phyloP scores from a whole-genome alignment of 2,797 vertebrate species.

The Otus scops region DNA sequence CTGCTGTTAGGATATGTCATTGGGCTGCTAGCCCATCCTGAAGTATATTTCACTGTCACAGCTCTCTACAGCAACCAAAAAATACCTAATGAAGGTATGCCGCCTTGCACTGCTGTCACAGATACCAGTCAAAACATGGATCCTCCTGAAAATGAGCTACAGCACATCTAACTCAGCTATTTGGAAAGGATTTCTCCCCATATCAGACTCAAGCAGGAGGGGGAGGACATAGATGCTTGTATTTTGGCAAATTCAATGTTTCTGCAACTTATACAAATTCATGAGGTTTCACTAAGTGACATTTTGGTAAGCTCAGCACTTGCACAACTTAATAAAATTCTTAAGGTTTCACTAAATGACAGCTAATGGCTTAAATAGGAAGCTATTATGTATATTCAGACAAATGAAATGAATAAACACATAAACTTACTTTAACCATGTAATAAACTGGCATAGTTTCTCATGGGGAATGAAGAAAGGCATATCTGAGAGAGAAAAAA shows the following conservation, averaged over 20 bases:
- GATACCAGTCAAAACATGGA: background rate
- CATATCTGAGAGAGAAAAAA: background rate
- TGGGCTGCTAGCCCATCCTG: background rate
- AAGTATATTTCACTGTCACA: background rate
- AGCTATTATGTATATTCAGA: background rate
- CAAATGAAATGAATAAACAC: background rate
- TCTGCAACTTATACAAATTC: background rate
- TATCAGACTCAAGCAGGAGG: background rate
- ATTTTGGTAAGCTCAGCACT: background rate
- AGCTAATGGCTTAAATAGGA: background rate
- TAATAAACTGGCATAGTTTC: background rate
- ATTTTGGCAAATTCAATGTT: background rate
- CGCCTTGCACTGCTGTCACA: background rate
- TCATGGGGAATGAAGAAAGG: background rate
- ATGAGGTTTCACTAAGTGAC: background rate
- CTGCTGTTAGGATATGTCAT: background rate
- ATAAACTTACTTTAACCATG: background rate
- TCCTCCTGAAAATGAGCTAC: background rate
- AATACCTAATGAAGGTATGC: background rate
- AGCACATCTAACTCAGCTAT: background rate
- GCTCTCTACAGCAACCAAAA: background rate
- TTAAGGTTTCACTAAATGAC: background rate
- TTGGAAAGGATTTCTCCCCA: background rate
- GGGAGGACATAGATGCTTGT: background rate
- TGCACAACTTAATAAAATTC: background rate